Percentiles rank a stretch among this genome's conserved stretches.
Conservation (phyloP, 2,797 vertebrate genomes). For the Karalla daura region DNA sequence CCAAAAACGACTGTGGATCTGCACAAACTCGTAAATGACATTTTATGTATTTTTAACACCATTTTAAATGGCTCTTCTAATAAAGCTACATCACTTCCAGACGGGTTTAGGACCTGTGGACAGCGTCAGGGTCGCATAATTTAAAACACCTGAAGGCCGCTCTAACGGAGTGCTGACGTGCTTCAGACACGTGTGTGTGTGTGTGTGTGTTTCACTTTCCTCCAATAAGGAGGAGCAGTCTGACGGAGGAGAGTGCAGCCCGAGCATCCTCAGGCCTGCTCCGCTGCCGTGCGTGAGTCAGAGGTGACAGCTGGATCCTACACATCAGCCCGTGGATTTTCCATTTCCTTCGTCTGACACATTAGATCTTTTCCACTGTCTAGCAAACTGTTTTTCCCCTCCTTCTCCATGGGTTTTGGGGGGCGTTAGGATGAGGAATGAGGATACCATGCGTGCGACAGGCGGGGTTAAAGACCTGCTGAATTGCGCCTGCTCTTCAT, state of each 20-base stretch:
- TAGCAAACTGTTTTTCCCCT: slow-evolving; percentile 16
- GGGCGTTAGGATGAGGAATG: slow-evolving; percentile 60
- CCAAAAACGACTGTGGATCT: not conserved
- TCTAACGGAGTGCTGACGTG: slow-evolving; percentile 1
- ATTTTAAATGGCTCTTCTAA: slow-evolving; percentile 15
- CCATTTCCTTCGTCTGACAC: slow-evolving; percentile 69
- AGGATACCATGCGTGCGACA: slow-evolving; percentile 66
- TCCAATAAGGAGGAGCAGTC: slow-evolving; percentile 47
- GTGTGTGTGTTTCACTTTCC: not conserved
- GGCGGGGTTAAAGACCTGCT: slow-evolving; percentile 1
- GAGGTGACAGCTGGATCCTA: slow-evolving; percentile 53
- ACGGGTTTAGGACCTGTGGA: slow-evolving; percentile 20
- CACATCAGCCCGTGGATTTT: slow-evolving; percentile 57
- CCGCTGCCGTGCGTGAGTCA: slow-evolving; percentile 50
- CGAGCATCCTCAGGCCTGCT: slow-evolving; percentile 36
- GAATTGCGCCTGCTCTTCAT: slow-evolving; percentile 13
- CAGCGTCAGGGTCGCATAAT: slow-evolving; percentile 31
- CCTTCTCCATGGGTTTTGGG: slow-evolving; percentile 32
- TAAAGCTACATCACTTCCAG: slow-evolving; percentile 7
- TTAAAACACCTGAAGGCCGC: slow-evolving; percentile 34
- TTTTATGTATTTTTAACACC: slow-evolving; percentile 21
- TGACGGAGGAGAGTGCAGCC: slow-evolving; percentile 46
- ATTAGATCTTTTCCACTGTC: slow-evolving; percentile 58
- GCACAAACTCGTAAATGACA: not conserved
- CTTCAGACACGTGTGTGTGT: not conserved